A percentile compares a stretch with the other conserved stretches of the same genome.
phyloP scores from a whole-genome alignment of 2,888 invertebrate genomes.

The Drosophila robusta region DNA sequence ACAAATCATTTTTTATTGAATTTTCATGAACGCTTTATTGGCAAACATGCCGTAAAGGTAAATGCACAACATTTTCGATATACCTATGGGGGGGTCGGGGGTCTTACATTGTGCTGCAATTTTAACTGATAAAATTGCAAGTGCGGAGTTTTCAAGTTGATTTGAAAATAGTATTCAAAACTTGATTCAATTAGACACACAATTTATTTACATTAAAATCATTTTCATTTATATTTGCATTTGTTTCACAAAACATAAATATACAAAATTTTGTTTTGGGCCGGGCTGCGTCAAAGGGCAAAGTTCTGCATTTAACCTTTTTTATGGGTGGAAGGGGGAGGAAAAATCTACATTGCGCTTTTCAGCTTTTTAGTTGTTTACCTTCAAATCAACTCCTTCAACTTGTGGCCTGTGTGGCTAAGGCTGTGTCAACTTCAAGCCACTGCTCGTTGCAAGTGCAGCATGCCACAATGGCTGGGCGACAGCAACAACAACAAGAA shows the following conservation, averaged over 20 bases:
- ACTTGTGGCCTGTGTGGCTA: conserved; percentile 20
- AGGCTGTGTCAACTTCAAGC: conserved; percentile 71
- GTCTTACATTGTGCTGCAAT: conserved; percentile 7
- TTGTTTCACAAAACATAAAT: conserved; percentile 3
- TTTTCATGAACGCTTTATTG: conserved; percentile 78
- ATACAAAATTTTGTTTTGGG: background rate
- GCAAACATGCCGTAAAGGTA: conserved; percentile 60
- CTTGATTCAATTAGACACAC: conserved; percentile 38
- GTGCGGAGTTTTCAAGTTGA: conserved; percentile 9
- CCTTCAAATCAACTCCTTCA: conserved; percentile 73
- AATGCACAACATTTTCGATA: conserved; percentile 53
- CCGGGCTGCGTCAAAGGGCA: conserved; percentile 13
- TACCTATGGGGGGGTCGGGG: background rate
- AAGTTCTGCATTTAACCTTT: conserved; percentile 23
- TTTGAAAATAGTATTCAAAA: conserved; percentile 9
- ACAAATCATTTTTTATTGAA: conserved; percentile 81
- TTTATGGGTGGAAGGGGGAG: conserved; percentile 14
- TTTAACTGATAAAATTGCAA: conserved; percentile 29
- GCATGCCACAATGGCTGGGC: conserved; percentile 63
- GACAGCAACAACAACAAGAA: conserved; percentile 14
- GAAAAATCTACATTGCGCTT: conserved; percentile 46
- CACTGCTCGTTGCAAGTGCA: conserved; percentile 64
- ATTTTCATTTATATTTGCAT: conserved; percentile 13
- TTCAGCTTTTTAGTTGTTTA: conserved; percentile 66
- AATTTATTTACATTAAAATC: conserved; percentile 10